Percentiles rank a stretch among this genome's conserved stretches.
Conservation (phyloP, 2,797 vertebrate genomes). For the Rousettus madagascariensis region DNA sequence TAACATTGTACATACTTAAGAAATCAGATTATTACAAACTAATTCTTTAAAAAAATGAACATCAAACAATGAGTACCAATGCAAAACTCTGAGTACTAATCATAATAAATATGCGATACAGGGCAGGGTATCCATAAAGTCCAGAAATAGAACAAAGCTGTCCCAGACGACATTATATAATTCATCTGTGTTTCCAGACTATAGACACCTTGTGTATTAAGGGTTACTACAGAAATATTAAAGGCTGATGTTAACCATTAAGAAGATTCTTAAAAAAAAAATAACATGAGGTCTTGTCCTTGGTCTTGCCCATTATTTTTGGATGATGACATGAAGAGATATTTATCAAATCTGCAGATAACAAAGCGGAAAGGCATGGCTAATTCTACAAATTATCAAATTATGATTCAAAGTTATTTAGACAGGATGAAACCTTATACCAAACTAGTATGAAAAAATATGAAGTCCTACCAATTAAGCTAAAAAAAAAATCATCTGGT, state of each 20-base stretch:
- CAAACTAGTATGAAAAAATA: background rate
- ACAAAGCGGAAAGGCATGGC: background rate
- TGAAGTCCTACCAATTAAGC: background rate
- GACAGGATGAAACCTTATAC: background rate
- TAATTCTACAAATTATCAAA: constrained; percentile 45
- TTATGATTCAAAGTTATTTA: constrained; percentile 16
- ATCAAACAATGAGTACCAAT: background rate
- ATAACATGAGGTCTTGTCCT: background rate
- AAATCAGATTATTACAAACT: background rate
- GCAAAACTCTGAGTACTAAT: background rate
- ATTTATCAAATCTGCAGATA: background rate
- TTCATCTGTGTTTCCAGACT: background rate
- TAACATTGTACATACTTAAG: constrained; percentile 3
- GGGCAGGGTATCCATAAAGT: background rate
- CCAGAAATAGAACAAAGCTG: constrained; percentile 10
- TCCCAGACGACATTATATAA: background rate
- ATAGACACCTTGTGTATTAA: background rate
- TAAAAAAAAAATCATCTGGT: background rate
- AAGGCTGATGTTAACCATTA: background rate
- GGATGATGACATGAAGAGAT: background rate
- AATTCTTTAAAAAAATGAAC: background rate
- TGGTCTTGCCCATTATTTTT: background rate
- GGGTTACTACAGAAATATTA: background rate
- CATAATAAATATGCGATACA: background rate
- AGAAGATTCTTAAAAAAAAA: constrained; percentile 8